Evolutionary conservation across 2,888 invertebrate species (phyloP).

Genomic region (Agrochola macilenta): DNA sequence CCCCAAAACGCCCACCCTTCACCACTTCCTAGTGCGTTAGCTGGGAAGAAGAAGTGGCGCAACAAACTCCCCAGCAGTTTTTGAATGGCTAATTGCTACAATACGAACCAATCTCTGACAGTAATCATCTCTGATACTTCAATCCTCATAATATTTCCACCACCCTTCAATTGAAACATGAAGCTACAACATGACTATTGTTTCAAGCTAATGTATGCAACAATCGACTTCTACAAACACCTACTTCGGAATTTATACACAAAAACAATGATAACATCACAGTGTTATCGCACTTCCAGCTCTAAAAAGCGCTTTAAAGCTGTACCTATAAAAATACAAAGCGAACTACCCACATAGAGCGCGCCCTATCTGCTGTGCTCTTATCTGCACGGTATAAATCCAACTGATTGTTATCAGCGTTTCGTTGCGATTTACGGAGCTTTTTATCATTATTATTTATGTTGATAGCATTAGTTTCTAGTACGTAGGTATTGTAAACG

Average conservation of each 20-base stretch:
- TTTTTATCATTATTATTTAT: slow-evolving; percentile 66
- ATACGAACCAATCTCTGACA: not conserved
- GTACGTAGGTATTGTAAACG: slow-evolving; percentile 10
- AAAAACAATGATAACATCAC: slow-evolving; percentile 44
- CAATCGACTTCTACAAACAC: slow-evolving; percentile 5
- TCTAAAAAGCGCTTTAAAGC: slow-evolving; percentile 57
- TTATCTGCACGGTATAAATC: slow-evolving; percentile 65
- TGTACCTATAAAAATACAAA: slow-evolving; percentile 56
- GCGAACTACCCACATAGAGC: slow-evolving; percentile 49
- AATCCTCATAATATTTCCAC: no score
- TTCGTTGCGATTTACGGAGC: slow-evolving; percentile 60
- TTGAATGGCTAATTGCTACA: not conserved
- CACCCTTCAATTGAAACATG: not conserved
- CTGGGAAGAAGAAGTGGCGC: no score
- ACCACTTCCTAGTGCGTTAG: no score
- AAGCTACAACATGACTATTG: not conserved
- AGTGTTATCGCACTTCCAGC: slow-evolving; percentile 37
- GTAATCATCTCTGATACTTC: not conserved
- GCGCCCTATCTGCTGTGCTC: slow-evolving; percentile 40
- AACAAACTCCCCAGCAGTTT: no score
- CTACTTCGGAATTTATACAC: slow-evolving; percentile 19
- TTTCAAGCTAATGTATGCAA: not conserved
- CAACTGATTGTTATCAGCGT: slow-evolving; percentile 57
- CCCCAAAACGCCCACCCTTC: no score
- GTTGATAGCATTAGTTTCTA: slow-evolving; percentile 57